These are phyloP conservation scores for Aphelocoma coerulescens DNA, from an alignment of 2,113 vertebrate genomes.

Conservation along the genomic window DNA sequence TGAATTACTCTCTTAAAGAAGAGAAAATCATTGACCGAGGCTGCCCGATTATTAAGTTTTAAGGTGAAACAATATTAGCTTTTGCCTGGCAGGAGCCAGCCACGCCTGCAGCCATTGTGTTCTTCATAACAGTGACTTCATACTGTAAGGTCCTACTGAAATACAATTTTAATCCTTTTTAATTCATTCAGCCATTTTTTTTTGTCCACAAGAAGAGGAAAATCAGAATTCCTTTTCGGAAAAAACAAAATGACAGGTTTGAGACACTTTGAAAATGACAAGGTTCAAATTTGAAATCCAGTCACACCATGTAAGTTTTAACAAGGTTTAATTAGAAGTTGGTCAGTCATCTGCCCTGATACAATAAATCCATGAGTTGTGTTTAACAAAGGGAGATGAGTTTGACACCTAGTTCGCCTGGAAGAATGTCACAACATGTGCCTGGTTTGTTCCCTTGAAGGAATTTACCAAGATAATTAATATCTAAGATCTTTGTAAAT, in stretches of 20 bases:
- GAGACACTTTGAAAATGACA: neutral
- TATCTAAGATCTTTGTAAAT: neutral
- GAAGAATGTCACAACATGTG: neutral
- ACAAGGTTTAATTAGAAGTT: neutral
- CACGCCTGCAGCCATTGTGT: neutral
- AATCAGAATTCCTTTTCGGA: neutral
- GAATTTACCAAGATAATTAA: neutral
- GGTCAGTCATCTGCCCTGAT: neutral
- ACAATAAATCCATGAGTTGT: neutral
- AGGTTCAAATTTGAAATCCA: neutral
- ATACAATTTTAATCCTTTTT: neutral
- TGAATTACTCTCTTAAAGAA: conserved; percentile 18
- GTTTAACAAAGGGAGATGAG: neutral
- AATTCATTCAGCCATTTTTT: neutral
- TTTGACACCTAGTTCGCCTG: neutral
- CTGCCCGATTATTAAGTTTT: conserved; percentile 40
- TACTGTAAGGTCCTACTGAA: neutral
- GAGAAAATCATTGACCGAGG: conserved; percentile 1
- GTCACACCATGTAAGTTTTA: neutral
- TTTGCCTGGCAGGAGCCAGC: neutral
- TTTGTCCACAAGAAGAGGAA: neutral
- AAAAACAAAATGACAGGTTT: neutral
- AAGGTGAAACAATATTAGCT: conserved; percentile 33
- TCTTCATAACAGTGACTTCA: neutral
- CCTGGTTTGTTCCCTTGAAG: neutral